Evolutionary conservation across 2,797 vertebrate species (phyloP).

Genomic region (Naso thynnoides): DNA sequence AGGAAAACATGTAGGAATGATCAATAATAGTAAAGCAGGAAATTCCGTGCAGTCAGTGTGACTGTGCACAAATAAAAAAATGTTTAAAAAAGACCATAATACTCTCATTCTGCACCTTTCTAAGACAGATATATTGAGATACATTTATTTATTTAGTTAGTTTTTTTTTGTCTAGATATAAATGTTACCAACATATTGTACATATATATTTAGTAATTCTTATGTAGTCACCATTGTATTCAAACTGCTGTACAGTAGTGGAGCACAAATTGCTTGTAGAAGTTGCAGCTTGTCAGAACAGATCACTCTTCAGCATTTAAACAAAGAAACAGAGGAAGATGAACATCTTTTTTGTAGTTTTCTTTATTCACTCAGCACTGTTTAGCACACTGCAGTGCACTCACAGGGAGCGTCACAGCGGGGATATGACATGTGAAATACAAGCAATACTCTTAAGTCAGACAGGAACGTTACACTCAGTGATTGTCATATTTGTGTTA

Average conservation of each 20-base stretch:
- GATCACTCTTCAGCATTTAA: conserved; percentile 45
- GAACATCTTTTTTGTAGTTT: conserved; percentile 46
- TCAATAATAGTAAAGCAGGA: too few relatives aligned
- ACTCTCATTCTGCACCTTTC: too few relatives aligned
- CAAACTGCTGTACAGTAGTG: background rate
- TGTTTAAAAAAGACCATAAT: too few relatives aligned
- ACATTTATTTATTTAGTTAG: too few relatives aligned
- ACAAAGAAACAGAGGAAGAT: conserved; percentile 19
- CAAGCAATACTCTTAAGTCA: conserved; percentile 17
- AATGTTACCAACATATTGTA: too few relatives aligned
- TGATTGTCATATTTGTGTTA: conserved; percentile 27
- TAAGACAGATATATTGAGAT: too few relatives aligned
- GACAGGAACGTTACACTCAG: conserved; percentile 33
- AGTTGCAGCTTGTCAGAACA: conserved; percentile 4
- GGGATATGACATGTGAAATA: conserved; percentile 50
- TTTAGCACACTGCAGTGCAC: conserved; percentile 38
- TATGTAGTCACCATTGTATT: background rate
- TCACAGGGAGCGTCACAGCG: conserved; percentile 63
- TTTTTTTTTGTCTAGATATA: too few relatives aligned
- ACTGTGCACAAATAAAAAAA: too few relatives aligned
- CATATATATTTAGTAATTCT: too few relatives aligned
- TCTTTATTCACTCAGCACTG: conserved; percentile 77
- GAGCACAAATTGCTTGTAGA: background rate
- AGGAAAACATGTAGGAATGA: too few relatives aligned
- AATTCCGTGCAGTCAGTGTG: too few relatives aligned